Evolutionary conservation across 2,888 invertebrate genomes (phyloP).

Genomic region (Drosophila nr. fundita): DNA sequence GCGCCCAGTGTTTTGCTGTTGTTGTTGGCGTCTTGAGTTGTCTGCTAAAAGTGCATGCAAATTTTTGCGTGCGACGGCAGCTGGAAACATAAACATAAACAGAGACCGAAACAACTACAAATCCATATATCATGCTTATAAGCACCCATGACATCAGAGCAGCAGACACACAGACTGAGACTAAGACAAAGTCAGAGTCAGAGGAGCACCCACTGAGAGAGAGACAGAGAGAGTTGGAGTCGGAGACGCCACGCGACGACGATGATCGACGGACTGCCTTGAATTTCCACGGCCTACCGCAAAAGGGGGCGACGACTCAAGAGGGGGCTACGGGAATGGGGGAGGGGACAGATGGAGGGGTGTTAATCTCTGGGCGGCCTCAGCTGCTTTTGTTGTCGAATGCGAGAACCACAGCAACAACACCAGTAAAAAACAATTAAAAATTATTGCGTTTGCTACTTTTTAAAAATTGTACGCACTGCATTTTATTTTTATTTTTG

Average conservation of each 20-base stretch:
- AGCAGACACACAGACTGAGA: constrained; percentile 14
- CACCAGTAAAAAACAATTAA: constrained; percentile 40
- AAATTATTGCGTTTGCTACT: constrained; percentile 69
- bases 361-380: constrained; percentile 39
- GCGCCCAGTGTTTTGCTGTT: constrained; percentile 30
- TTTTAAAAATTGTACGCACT: constrained; percentile 74
- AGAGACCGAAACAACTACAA: constrained; percentile 8
- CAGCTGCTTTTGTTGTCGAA: constrained; percentile 26
- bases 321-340: neutral
- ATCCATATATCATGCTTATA: constrained; percentile 61
- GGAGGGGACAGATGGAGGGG: neutral
- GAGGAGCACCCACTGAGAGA: constrained; percentile 6
- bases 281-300: constrained; percentile 52
- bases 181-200: constrained; percentile 6
- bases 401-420: constrained; percentile 12
- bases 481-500: constrained; percentile 60
- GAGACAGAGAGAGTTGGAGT: neutral
- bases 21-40: constrained; percentile 11
- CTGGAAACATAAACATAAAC: constrained; percentile 24
- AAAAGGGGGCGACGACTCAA: neutral
- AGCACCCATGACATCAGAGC: constrained; percentile 62
- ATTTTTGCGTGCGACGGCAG: constrained; percentile 60
- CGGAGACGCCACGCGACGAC: constrained; percentile 53
- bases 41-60: constrained; percentile 63
- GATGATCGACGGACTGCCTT: constrained; percentile 58